Conservation (phyloP, 2,797 vertebrate species). For the Cynopterus sphinx region DNA sequence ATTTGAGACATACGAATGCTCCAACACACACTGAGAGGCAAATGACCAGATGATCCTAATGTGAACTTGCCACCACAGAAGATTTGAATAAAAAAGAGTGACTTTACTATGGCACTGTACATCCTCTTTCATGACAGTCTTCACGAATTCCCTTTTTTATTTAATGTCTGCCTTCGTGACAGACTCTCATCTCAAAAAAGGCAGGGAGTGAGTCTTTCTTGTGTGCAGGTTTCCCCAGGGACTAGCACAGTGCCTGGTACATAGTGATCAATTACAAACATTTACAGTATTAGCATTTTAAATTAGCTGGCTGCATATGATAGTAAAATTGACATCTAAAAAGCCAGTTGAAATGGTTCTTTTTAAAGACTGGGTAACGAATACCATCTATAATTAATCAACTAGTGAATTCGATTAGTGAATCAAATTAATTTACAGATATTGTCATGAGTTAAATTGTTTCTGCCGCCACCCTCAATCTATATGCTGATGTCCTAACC, state of each 20-base stretch:
- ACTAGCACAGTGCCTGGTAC: not conserved
- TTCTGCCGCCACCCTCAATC: not conserved
- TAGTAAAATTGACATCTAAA: not conserved
- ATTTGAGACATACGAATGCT: not conserved
- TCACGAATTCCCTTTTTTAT: not conserved
- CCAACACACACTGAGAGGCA: rapidly evolving
- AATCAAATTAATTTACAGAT: not conserved
- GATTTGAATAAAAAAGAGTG: not conserved
- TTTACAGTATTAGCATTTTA: not conserved
- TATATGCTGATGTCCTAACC: not conserved
- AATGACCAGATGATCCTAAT: not conserved
- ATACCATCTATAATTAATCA: not conserved
- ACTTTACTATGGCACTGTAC: not conserved
- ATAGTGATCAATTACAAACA: not conserved
- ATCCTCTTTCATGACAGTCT: not conserved
- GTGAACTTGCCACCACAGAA: not conserved
- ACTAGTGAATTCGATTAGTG: not conserved
- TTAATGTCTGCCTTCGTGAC: not conserved
- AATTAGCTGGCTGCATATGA: not conserved
- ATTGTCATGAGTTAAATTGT: not conserved
- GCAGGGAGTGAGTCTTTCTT: not conserved
- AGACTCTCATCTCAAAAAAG: not conserved
- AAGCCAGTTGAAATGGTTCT: not conserved
- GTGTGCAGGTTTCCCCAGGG: not conserved
- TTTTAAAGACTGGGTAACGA: not conserved